phyloP scores from a whole-genome alignment of 2,888 invertebrate genomes.

The Macrophya alboannulata region DNA sequence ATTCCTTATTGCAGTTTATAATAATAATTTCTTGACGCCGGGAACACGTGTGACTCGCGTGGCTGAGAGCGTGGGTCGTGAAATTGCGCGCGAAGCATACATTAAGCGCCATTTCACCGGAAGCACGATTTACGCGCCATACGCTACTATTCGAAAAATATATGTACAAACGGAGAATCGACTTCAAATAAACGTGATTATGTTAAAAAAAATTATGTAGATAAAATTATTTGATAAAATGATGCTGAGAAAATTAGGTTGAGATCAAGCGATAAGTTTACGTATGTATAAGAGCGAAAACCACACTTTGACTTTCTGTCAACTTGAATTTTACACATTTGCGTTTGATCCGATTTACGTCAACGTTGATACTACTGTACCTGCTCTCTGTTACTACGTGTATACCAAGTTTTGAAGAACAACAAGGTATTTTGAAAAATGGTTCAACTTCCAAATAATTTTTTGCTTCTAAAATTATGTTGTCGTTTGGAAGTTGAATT shows the following conservation, averaged over 20 bases:
- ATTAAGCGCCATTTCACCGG: background rate
- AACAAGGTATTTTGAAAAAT: too few relatives aligned
- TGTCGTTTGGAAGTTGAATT: too few relatives aligned
- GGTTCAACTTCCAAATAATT: too few relatives aligned
- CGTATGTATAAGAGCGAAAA: background rate
- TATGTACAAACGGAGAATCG: background rate
- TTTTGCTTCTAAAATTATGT: too few relatives aligned
- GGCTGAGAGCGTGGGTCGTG: background rate
- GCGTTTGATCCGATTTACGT: background rate
- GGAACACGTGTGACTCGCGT: slow-evolving; percentile 6
- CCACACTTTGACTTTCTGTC: background rate
- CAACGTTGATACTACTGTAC: too few relatives aligned
- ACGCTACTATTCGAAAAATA: background rate
- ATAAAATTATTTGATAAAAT: background rate
- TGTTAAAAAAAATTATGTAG: background rate
- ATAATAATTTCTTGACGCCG: slow-evolving; percentile 1
- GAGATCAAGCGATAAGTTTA: background rate
- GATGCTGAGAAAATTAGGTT: background rate
- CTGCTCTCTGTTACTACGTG: too few relatives aligned
- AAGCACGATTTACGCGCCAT: background rate
- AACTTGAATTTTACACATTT: background rate
- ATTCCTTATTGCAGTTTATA: background rate
- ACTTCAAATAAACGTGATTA: background rate
- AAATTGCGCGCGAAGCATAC: background rate
- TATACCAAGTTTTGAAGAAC: too few relatives aligned